Percentiles rank a stretch among this genome's conserved stretches.
These are phyloP conservation scores for Suillia variegata DNA, from an alignment of 2,888 invertebrate genomes.

Conservation along the genomic window DNA sequence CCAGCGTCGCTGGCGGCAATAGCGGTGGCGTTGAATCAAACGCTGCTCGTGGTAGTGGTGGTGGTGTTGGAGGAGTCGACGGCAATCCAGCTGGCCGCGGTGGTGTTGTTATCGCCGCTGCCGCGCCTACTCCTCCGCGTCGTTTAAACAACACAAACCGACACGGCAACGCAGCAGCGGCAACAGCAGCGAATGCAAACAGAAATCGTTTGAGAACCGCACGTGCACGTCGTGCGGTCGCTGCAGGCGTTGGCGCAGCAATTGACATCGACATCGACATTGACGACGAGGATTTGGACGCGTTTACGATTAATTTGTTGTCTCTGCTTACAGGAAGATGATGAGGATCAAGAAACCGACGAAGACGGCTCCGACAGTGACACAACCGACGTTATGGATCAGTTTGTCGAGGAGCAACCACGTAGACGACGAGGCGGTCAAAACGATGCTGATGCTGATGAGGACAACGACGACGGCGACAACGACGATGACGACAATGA, in stretches of 20 bases:
- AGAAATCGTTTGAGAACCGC: background rate
- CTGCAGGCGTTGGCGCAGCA: slow-evolving; percentile 30
- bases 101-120: slow-evolving; percentile 10
- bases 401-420: no score
- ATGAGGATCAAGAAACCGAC: slow-evolving; percentile 67
- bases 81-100: slow-evolving; percentile 8
- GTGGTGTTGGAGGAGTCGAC: background rate
- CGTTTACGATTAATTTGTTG: slow-evolving; percentile 41
- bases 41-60: slow-evolving; percentile 7
- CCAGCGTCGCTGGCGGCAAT: slow-evolving; percentile 14
- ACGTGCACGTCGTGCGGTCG: slow-evolving; percentile 18
- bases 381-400: no score
- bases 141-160: background rate
- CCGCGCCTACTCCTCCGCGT: no score
- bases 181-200: no score
- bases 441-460: slow-evolving; percentile 37
- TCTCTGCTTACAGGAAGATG: slow-evolving; percentile 65
- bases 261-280: slow-evolving; percentile 29
- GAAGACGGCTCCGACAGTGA: slow-evolving; percentile 64
- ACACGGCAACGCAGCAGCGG: background rate
- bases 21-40: slow-evolving; percentile 18
- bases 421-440: slow-evolving; percentile 28
- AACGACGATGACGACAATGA: slow-evolving; percentile 39
- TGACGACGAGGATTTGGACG: slow-evolving; percentile 29
- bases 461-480: slow-evolving; percentile 39